Conservation (phyloP, 2,888 invertebrate genomes). For the Dynastes hyllus region DNA sequence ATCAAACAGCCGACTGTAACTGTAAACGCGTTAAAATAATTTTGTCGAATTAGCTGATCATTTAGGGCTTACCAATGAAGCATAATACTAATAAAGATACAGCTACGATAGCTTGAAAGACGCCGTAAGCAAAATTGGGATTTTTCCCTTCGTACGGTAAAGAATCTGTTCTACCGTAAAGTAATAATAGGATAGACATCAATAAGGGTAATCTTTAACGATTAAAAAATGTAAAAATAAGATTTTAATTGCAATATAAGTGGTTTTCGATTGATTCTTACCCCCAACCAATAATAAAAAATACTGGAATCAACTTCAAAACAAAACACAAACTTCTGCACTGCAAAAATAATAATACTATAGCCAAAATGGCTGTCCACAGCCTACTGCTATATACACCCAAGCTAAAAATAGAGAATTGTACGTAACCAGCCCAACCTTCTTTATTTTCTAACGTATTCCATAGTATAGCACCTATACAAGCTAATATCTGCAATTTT, state of each 20-base stretch:
- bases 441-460: conserved; percentile 74
- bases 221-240: neutral
- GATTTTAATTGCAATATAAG: neutral
- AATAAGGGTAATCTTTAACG: conserved; percentile 78
- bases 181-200: conserved; percentile 79
- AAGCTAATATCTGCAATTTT: conserved; percentile 75
- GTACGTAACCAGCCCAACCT: conserved; percentile 80
- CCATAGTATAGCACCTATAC: conserved; percentile 85
- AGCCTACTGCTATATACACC: conserved; percentile 87
- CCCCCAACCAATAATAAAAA: conserved; percentile 77
- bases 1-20: conserved; percentile 88
- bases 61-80: conserved; percentile 78
- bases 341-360: conserved; percentile 86
- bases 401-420: conserved; percentile 84
- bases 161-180: conserved; percentile 71
- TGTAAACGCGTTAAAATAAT: conserved; percentile 60
- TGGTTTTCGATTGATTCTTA: conserved; percentile 63
- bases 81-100: conserved; percentile 85
- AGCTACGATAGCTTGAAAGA: conserved; percentile 84
- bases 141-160: conserved; percentile 77
- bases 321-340: conserved; percentile 90
- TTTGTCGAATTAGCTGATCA: too few species aligned
- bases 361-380: conserved; percentile 89
- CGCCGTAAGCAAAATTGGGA: conserved; percentile 86
- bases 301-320: conserved; percentile 82